Base-by-base conservation (phyloP, 2,888 invertebrate genomes). In the Byasa hedistus region DNA sequence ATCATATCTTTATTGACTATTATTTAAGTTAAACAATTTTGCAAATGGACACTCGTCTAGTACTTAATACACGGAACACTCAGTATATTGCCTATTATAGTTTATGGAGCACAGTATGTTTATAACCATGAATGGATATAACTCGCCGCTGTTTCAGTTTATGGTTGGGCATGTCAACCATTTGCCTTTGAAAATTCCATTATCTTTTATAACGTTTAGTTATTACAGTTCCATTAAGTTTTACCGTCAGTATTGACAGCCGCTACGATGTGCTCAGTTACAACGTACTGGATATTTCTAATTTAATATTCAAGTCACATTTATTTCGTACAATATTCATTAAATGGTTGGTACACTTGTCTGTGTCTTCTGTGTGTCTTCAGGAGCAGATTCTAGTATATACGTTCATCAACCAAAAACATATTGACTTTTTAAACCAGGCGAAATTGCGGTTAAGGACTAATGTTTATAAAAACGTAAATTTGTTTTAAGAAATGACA, bases 121-220 rank as follows among this genome's bases (percentile, higher is more conserved):
- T 56, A 65, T 60, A 32, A 19, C 51, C 19, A 8, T 56, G 32
- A 15, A 48, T 48, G 39, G 51, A 51, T 39, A 65, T 65, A 48
- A 52, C 51, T 32, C 5, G 17, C 32, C 48, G 24, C 66, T 57
- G 65, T 57, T 57, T 22, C 19, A 36, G 36, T 65, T 61, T 57
- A 57, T 39, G 61, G 57, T 21, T 32, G 22, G 15, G 23, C 22
- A 56, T 61, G 23, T 48, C 36, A 56, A 55, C 56, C 57, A 61
- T 66, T 61, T 57, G 52, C 57, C 57, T 57, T 44, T 24, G 54
- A 52, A 54, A 52, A 65, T 48, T 52, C 57, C 66, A 66, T 66
- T 66, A 66, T 57, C 57, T 57, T 61, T 61, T 61, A 61, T 61
- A 57, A 36, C 57, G n/a, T 60, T 65, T 27, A 39, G 48, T 65